These are phyloP conservation scores for Aphelenchoides bicaudatus DNA, from an alignment of 2,888 invertebrate species.

Conservation along the genomic window DNA sequence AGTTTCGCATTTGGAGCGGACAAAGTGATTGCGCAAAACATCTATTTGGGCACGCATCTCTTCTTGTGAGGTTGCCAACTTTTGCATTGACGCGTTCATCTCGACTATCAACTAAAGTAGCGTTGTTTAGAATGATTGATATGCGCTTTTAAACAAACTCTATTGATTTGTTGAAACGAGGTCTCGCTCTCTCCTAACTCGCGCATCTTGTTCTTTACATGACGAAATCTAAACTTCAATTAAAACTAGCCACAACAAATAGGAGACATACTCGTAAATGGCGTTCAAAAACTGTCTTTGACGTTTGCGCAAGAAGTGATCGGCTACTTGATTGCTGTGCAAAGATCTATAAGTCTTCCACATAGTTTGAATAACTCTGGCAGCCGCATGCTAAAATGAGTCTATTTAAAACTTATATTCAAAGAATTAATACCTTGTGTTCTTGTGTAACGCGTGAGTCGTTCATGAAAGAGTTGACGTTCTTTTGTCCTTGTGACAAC, in stretches of 20 bases:
- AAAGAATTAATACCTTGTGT: no score
- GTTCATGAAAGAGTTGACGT: slow-evolving; percentile 99
- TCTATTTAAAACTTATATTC: no score
- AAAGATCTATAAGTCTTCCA: slow-evolving; percentile 95
- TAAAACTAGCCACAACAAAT: neutral
- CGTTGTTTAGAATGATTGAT: neutral
- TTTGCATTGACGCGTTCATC: slow-evolving; percentile 59
- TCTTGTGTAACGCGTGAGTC: slow-evolving; percentile 97
- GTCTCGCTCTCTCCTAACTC: slow-evolving; percentile 51
- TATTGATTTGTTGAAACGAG: slow-evolving; percentile 53
- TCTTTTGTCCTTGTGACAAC: slow-evolving; percentile 75
- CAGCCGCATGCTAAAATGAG: slow-evolving; percentile 99
- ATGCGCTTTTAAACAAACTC: slow-evolving; percentile 32
- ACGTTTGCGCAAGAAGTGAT: slow-evolving; percentile 47
- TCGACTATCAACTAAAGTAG: slow-evolving; percentile 50
- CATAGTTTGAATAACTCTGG: slow-evolving; percentile 96
- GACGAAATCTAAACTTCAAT: slow-evolving; percentile 48
- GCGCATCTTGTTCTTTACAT: slow-evolving; percentile 58
- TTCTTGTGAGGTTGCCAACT: slow-evolving; percentile 51
- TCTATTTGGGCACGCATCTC: slow-evolving; percentile 59
- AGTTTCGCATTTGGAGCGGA: slow-evolving; percentile 18
- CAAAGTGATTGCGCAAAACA: slow-evolving; percentile 56
- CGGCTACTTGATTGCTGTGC: slow-evolving; percentile 39
- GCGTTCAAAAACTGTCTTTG: slow-evolving; percentile 56
- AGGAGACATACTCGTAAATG: slow-evolving; percentile 46